Evolutionary conservation across 2,797 vertebrate species (phyloP), one percentile per base, ranked within the genome.

Genomic region (Myotis vivesi): DNA sequence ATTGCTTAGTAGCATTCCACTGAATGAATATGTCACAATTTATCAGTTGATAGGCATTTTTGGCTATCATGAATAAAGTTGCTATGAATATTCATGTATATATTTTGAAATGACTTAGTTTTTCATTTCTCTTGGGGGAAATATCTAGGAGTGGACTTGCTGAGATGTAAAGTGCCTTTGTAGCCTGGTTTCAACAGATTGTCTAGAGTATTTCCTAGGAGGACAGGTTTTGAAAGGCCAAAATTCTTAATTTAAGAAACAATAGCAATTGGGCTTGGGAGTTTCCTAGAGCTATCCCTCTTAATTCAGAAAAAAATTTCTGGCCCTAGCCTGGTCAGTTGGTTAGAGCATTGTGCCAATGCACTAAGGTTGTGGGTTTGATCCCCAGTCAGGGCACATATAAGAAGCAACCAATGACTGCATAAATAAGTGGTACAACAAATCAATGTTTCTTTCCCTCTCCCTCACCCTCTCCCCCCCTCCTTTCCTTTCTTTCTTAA

Each of bases 231-330:
- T 55, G 6, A 51, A 76, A 75, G 41, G 28, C 46, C 16, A 79
- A 71, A 59, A 85, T 85, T 69, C 71, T 76, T 87, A 82, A 91
- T 81, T 86, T 81, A 81, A 68, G 62, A 71, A 94, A 83, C 25
- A 81, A 30, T 77, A 44, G 66, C 25, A 80, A 8, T 28, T 85
- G 46, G 38, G 13, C 46, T 57, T 13, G 38, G n/a, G 44, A 20
- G 4, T 36, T 80, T 89, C 55, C 80, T 73, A 57, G 71, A 62
- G 23, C 53, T 72, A 55, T 66, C 28, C 16, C 8, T 8, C 13
- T 7, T 86, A 46, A 85, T 57, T 89, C 38, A 87, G 66, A 81
- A 46, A 73, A 64, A 64, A 17, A 15, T 16, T 64, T n/a, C 15
- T 64, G 62, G 62, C 30, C 13, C 12, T 64, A 30, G 62, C 62